Base-by-base conservation (phyloP, 2,888 invertebrate species). In the Atethmia centrago region DNA sequence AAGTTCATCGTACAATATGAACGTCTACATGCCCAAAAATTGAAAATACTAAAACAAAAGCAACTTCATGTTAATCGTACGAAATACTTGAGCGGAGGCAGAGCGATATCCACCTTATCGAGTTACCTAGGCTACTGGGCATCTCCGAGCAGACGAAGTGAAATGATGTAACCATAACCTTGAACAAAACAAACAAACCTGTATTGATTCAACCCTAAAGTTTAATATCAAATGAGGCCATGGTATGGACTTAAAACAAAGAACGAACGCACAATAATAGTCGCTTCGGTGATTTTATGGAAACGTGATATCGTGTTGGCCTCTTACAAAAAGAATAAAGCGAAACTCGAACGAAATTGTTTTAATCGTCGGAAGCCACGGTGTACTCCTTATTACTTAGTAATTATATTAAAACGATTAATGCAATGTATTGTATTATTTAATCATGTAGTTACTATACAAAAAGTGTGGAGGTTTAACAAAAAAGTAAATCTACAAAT, bases 111-210 rank as follows among this genome's bases (percentile, higher is more conserved):
- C 95, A 95, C 92, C 92, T 94, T 95, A 93, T 96, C 95, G 90
- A 92, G 94, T 96, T 96, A 96, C 96, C 96, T 96, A 96, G 96
- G 96, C 96, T 96, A 96, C 96, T 95, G 96, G 95, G 94, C 94
- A 95, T 94, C 92, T 88, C 87, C 85, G 77, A 72, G 74, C 72
- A 73, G 68, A 80, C 69, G 68, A 61, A 53, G 59, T 74, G 74
- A 89, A 94, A 91, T 71, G 90, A 66, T 85, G 55, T 89, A 94
- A 90, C 77, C 71, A 68, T 61, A 55, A 73, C 42, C 40, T 19
- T 16, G 12, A 19, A 25, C 66, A 59, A 56, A n/a, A 66, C 51
- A 90, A 86, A 87, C 31, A 64, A 58, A 49, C 75, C 88, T 83
- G 79, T 90, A 88, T 73, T 62, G 0, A 36, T 55, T 63, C 45